A percentile compares a stretch with the other conserved stretches of the same genome.
Conservation (phyloP, 2,113 vertebrate genomes). For the Proteles cristata region DNA sequence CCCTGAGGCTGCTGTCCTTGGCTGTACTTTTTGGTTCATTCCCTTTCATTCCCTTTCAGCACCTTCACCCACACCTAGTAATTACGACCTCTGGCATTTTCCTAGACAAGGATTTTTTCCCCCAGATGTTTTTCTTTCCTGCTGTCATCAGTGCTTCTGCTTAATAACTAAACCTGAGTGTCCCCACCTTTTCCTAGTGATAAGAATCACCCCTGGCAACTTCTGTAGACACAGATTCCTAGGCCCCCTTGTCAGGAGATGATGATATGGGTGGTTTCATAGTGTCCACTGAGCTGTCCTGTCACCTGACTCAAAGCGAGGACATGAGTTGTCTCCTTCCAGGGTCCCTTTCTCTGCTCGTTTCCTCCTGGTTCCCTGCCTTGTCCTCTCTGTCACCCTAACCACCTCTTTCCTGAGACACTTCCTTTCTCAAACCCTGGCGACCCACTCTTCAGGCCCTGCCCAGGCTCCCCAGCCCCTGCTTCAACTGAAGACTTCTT, state of each 20-base stretch:
- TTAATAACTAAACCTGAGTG: background rate
- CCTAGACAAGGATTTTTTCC: background rate
- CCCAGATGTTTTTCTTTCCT: background rate
- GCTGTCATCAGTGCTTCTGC: background rate
- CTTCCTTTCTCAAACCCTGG: background rate
- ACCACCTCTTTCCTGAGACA: background rate
- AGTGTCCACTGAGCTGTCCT: background rate
- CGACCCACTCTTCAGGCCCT: background rate
- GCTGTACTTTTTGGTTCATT: background rate
- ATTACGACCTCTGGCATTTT: background rate
- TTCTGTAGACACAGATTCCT: background rate
- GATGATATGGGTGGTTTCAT: background rate
- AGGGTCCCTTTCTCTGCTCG: background rate
- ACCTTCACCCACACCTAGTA: background rate
- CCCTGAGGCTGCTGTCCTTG: background rate
- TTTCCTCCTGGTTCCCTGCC: background rate
- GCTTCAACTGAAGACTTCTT: background rate
- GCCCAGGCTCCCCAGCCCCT: background rate
- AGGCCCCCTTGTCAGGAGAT: background rate
- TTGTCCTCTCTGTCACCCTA: background rate
- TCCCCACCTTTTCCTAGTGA: background rate
- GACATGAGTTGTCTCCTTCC: background rate
- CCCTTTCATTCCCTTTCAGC: slow-evolving; percentile 3
- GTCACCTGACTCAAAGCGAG: background rate
- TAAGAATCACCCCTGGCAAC: background rate